Conservation (phyloP, 92 coral and sea anemone species). For the Palythoa grandiflora region DNA sequence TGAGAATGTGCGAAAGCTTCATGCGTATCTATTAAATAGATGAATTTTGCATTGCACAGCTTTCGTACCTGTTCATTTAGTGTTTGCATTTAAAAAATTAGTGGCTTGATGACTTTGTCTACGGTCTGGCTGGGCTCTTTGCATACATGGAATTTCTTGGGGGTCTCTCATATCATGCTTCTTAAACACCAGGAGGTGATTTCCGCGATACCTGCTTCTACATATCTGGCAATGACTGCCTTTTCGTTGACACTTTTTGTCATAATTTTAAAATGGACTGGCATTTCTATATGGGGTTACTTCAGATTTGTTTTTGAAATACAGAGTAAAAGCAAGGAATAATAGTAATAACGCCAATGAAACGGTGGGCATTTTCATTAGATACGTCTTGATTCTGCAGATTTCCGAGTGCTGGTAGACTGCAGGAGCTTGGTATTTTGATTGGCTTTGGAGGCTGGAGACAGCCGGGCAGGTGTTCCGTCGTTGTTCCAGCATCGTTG, state of each 20-base stretch:
- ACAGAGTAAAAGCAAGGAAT: background rate
- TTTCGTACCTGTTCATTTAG: slow-evolving; percentile 41
- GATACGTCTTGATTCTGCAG: background rate
- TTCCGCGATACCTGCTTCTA: slow-evolving; percentile 41
- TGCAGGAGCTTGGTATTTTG: too few species aligned
- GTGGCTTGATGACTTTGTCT: slow-evolving; percentile 58
- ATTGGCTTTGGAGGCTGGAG: too few species aligned
- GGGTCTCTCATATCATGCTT: slow-evolving; percentile 59
- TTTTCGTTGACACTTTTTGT: slow-evolving; percentile 72
- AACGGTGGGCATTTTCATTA: background rate
- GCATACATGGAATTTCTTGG: slow-evolving; percentile 65
- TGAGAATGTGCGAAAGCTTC: too few species aligned
- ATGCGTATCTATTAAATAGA: too few species aligned
- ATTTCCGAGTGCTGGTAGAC: background rate
- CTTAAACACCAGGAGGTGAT: slow-evolving; percentile 69
- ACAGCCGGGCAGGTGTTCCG: too few species aligned
- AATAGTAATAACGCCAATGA: background rate
- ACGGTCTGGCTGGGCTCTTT: slow-evolving; percentile 64
- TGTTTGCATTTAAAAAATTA: slow-evolving; percentile 58
- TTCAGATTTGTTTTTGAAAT: background rate
- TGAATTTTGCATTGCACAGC: too few species aligned
- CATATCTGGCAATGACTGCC: slow-evolving; percentile 59
- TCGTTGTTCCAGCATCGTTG: too few species aligned
- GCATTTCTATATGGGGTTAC: slow-evolving; percentile 53
- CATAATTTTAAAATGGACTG: slow-evolving; percentile 61